phyloP scores from a whole-genome alignment of 2,797 vertebrate species.

The Phrynocephalus forsythii region DNA sequence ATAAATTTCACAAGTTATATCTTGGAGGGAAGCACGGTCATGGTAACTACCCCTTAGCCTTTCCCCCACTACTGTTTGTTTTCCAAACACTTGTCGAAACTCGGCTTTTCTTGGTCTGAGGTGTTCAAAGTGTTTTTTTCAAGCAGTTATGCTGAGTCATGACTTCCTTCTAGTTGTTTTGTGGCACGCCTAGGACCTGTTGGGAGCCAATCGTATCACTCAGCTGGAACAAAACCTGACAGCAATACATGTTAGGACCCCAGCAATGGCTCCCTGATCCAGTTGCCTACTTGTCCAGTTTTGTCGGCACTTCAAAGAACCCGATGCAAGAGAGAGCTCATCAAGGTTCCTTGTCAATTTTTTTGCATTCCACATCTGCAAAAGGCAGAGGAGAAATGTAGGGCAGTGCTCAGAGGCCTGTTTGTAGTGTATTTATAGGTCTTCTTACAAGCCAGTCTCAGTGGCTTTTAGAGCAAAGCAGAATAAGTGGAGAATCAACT shows the following conservation, averaged over 20 bases:
- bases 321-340: no score
- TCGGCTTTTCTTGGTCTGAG: background rate
- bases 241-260: no score
- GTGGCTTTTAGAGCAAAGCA: background rate
- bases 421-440: background rate
- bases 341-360: no score
- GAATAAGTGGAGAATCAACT: background rate
- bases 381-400: background rate
- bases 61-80: background rate
- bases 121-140: background rate
- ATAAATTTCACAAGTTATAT: background rate
- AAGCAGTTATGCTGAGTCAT: background rate
- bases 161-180: background rate
- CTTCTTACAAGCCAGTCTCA: background rate
- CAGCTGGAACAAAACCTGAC: no score
- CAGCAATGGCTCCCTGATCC: background rate
- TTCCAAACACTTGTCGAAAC: background rate
- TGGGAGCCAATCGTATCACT: no score
- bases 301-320: background rate
- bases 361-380: no score
- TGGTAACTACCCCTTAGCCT: no score
- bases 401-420: background rate
- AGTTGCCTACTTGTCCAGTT: background rate
- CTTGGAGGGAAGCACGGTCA: background rate
- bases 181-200: background rate